phyloP scores from a whole-genome alignment of 2,113 vertebrate genomes.

The Percopsis transmontana region DNA sequence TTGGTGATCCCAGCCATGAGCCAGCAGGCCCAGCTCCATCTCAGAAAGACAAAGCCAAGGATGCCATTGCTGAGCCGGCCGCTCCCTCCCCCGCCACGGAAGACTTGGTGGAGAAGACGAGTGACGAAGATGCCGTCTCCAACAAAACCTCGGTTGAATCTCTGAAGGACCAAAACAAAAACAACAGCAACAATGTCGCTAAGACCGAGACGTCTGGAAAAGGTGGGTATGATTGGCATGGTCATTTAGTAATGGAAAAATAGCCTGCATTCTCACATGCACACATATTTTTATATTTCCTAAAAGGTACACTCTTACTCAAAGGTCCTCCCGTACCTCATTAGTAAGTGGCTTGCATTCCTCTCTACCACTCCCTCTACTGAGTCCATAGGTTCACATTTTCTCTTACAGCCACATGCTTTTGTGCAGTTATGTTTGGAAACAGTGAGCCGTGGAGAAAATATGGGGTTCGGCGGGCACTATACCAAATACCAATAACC shows the following conservation, averaged over 20 bases:
- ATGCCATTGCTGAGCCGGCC: slow-evolving; percentile 10
- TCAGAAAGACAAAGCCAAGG: slow-evolving; percentile 39
- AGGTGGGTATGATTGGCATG: slow-evolving; percentile 37
- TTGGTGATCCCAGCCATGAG: slow-evolving; percentile 28
- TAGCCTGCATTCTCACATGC: background rate
- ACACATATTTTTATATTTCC: no score
- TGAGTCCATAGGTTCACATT: no score
- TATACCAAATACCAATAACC: no score
- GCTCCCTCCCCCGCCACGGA: slow-evolving; percentile 33
- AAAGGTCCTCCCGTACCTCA: no score
- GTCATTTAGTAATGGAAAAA: background rate
- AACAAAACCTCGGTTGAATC: slow-evolving; percentile 70
- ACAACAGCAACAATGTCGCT: slow-evolving; percentile 67
- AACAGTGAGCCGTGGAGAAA: no score
- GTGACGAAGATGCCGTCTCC: slow-evolving; percentile 52
- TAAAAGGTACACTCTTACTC: background rate
- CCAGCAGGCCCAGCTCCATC: slow-evolving; percentile 23
- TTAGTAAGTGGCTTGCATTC: no score
- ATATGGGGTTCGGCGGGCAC: no score
- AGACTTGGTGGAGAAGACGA: slow-evolving; percentile 47
- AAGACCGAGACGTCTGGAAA: background rate
- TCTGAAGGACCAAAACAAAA: slow-evolving; percentile 68
- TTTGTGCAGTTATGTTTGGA: background rate
- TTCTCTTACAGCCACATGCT: background rate
- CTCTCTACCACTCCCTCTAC: no score